A percentile compares a stretch with the other conserved stretches of the same genome.
Evolutionary conservation across 2,797 vertebrate genomes (phyloP).

Genomic region (Schizothorax lantsangensis): DNA sequence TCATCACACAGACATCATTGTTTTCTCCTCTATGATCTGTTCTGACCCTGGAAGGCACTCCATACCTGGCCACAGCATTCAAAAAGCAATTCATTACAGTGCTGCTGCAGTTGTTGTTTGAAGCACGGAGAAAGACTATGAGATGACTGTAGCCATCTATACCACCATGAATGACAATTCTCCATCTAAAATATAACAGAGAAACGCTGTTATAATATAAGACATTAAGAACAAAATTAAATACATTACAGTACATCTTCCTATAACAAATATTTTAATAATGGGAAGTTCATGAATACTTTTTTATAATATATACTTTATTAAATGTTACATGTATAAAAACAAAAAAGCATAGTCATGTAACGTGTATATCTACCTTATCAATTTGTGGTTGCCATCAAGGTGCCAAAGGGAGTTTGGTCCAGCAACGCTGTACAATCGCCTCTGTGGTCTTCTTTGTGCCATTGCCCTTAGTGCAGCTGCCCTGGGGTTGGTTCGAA

Average conservation of each 20-base stretch:
- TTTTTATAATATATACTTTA: too few species aligned
- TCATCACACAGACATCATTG: slow-evolving; percentile 29
- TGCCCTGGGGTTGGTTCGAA: too few species aligned
- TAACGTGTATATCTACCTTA: not conserved
- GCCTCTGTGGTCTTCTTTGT: too few species aligned
- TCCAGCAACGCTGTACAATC: too few species aligned
- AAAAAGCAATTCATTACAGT: slow-evolving; percentile 28
- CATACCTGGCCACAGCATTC: slow-evolving; percentile 10
- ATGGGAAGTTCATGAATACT: too few species aligned
- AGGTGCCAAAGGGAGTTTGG: too few species aligned
- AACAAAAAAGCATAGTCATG: too few species aligned
- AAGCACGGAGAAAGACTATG: not conserved
- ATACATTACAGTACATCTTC: too few species aligned
- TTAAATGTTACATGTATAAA: too few species aligned
- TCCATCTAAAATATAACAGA: not conserved
- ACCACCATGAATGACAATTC: slow-evolving; percentile 9
- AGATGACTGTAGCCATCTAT: too few species aligned
- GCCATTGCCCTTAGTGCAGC: too few species aligned
- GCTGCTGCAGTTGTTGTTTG: not conserved
- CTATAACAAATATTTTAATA: too few species aligned
- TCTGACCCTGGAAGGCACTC: slow-evolving; percentile 27
- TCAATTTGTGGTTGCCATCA: slow-evolving; percentile 27
- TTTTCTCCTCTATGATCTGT: slow-evolving; percentile 30
- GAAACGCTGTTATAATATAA: not conserved
- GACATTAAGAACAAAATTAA: not conserved